Conservation (phyloP, 2,888 invertebrate species). For the Xylocampa areola region DNA sequence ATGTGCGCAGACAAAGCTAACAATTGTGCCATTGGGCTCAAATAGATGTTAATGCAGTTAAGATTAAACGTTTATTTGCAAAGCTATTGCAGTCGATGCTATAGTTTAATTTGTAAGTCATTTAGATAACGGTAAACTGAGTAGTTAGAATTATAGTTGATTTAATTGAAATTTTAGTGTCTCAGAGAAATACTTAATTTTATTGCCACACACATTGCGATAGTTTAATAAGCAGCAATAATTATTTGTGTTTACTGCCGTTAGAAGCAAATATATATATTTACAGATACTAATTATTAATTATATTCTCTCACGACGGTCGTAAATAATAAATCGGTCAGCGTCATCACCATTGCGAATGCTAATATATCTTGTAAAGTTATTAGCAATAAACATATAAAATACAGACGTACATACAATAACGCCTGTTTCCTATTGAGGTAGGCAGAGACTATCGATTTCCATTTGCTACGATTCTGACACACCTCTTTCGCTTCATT, state of each 20-base stretch:
- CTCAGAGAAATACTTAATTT: background rate
- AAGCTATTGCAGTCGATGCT: constrained; percentile 20
- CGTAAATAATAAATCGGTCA: too few relatives aligned
- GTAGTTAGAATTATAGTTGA: constrained; percentile 20
- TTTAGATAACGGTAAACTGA: constrained; percentile 28
- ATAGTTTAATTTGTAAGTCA: constrained; percentile 31
- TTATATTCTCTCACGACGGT: too few relatives aligned
- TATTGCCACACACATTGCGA: constrained; percentile 16
- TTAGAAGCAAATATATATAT: too few relatives aligned
- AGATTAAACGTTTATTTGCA: constrained; percentile 58
- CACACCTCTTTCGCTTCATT: too few relatives aligned
- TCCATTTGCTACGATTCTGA: too few relatives aligned
- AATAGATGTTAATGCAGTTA: constrained; percentile 61
- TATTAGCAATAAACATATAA: too few relatives aligned
- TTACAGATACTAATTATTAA: too few relatives aligned
- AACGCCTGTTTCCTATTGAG: too few relatives aligned
- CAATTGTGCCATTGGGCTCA: constrained; percentile 57
- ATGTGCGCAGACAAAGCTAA: constrained; percentile 57
- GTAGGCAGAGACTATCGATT: too few relatives aligned
- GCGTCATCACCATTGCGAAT: too few relatives aligned
- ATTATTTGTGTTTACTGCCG: background rate
- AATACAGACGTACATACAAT: too few relatives aligned
- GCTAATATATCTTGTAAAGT: too few relatives aligned
- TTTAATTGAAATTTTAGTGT: constrained; percentile 19
- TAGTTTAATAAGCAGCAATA: background rate